Conservation (phyloP, 2,797 vertebrate genomes). For the Brotula barbata region DNA sequence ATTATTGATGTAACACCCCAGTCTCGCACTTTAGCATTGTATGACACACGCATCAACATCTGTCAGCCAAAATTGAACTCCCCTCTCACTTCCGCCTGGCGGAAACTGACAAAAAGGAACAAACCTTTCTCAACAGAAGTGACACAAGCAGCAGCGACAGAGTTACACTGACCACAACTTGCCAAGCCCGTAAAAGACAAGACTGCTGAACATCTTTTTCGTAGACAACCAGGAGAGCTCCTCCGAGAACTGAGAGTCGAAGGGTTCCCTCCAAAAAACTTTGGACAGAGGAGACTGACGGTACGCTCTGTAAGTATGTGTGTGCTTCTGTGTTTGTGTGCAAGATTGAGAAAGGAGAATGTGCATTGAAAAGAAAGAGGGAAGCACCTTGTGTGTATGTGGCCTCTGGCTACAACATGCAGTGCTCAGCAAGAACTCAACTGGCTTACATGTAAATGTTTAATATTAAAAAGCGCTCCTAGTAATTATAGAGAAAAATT, state of each 20-base stretch:
- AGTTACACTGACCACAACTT: constrained; percentile 55
- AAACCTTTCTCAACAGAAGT: constrained; percentile 58
- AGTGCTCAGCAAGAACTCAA: background rate
- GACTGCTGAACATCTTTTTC: constrained; percentile 20
- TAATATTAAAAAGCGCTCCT: constrained; percentile 5
- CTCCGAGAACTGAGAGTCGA: constrained; percentile 34
- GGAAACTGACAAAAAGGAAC: constrained; percentile 79
- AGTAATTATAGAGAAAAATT: background rate
- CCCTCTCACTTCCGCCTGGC: constrained; percentile 73
- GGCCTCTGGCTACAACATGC: background rate
- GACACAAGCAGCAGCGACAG: constrained; percentile 39
- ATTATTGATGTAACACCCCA: background rate
- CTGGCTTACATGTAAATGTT: constrained; percentile 7
- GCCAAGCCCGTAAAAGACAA: constrained; percentile 29
- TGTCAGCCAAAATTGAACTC: constrained; percentile 53
- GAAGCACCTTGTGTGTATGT: constrained; percentile 4
- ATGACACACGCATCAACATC: constrained; percentile 2
- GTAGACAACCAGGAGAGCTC: constrained; percentile 29
- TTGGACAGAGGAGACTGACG: constrained; percentile 55
- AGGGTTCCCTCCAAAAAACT: constrained; percentile 18
- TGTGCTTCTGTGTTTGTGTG: constrained; percentile 8
- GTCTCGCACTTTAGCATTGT: background rate
- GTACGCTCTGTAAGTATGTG: constrained; percentile 51
- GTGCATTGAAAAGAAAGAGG: background rate
- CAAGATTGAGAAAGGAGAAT: constrained; percentile 2